Evolutionary conservation across 2,888 invertebrate genomes (phyloP), one percentile per base, ranked within the genome.

Genomic region (Choristoneura rosaceana): DNA sequence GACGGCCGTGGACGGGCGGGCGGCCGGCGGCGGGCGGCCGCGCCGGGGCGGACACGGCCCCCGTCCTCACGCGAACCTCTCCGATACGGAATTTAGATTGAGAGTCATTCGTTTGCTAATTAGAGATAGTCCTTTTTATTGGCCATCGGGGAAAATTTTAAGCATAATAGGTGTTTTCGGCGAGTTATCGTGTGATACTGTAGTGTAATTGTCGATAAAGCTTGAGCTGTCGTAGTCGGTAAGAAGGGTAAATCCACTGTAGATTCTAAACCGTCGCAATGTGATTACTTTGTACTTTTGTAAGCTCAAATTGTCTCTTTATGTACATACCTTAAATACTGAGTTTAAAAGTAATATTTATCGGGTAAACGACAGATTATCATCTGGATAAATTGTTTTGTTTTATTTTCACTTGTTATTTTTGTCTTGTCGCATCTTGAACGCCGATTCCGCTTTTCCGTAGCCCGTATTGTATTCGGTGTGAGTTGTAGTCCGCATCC

Each of bases 261-360:
- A 90, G 88, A 89, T 89, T 90, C 89, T 87, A 84, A 87, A 90
- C 90, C 92, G 90, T 91, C 88, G 91, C 91, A 85, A 90, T 90
- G 92, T 92, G 90, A 91, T 92, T 89, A 88, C 89, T 93, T 93
- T 92, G 91, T 93, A 93, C 92, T 93, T 93, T 92, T 93, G 91
- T 93, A 93, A 92, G 92, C 91, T 93, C 93, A 90, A 91, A 92
- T 90, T 90, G 87, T 88, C 90, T 88, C 86, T 86, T 89, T 90
- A 87, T 93, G 92, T 92, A 93, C 87, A 93, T 93, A 92, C 90
- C 87, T 92, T 89, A 86, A 83, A 85, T 82, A 84, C 87, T 87
- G 88, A 85, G 88, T 90, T 90, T 81, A 76, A 80, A 77, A 74
- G 74, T 81, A 82, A 83, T 83, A 84, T 86, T 87, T 86, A 87